A percentile compares a stretch with the other conserved stretches of the same genome.
Conservation (phyloP, 2,113 vertebrate genomes). For the Excalfactoria chinensis region DNA sequence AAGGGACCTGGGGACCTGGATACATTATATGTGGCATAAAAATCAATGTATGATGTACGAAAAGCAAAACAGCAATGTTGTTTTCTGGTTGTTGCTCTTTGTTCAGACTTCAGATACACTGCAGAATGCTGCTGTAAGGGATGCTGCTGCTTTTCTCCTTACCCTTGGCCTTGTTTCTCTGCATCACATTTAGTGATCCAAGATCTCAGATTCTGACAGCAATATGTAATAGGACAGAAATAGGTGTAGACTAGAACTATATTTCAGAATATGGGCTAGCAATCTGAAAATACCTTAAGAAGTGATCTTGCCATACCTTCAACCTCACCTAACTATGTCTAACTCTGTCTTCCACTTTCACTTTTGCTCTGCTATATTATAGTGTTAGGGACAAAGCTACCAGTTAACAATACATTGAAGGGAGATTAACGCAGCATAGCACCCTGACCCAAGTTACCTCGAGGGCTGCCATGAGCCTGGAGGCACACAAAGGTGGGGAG, state of each 20-base stretch:
- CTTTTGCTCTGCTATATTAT: background rate
- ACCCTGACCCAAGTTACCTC: too few relatives aligned
- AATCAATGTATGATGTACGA: background rate
- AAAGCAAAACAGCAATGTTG: background rate
- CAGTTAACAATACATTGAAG: rapidly evolving
- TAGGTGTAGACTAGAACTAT: background rate
- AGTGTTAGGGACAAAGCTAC: background rate
- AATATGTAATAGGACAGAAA: background rate
- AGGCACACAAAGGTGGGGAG: background rate
- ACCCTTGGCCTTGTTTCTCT: background rate
- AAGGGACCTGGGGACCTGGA: background rate
- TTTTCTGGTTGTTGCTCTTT: background rate
- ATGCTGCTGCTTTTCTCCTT: background rate
- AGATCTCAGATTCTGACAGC: background rate
- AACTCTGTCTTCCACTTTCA: background rate
- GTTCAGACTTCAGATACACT: background rate
- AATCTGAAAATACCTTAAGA: background rate
- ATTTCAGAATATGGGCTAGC: background rate
- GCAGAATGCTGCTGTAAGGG: background rate
- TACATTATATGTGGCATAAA: background rate
- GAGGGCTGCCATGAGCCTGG: rapidly evolving
- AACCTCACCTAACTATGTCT: background rate
- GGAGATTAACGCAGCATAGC: rapidly evolving
- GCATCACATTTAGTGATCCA: background rate
- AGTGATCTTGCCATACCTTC: background rate